These are phyloP conservation scores for Hydractinia symbiolongicarpus DNA, from an alignment of 30 jellyfish, hydroid and myxozoan genomes.

Conservation along the genomic window DNA sequence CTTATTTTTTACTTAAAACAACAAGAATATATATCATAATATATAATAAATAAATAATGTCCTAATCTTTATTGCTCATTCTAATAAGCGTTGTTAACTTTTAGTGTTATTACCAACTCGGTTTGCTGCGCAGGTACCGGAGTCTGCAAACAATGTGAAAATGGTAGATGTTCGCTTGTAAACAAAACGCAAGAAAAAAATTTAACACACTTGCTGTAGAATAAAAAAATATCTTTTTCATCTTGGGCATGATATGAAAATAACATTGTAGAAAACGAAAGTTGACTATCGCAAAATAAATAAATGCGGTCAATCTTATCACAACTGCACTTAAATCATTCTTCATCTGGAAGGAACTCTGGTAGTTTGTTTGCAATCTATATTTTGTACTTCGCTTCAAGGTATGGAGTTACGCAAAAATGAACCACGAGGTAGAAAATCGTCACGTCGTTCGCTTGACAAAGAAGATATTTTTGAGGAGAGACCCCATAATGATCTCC, in stretches of 20 bases:
- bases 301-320: neutral
- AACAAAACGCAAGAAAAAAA: neutral
- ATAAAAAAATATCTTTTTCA: neutral
- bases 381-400: no score
- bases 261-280: neutral
- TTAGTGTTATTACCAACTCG: neutral
- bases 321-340: neutral
- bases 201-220: slow-evolving; percentile 2
- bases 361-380: no score
- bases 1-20: no score
- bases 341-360: neutral
- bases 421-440: neutral
- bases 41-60: no score
- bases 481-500: neutral
- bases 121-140: neutral
- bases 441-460: neutral
- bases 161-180: slow-evolving; percentile 20
- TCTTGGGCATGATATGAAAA: neutral
- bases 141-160: neutral
- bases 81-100: neutral
- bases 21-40: no score
- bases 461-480: neutral
- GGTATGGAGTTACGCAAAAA: neutral
- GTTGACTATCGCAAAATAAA: no score
- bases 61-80: no score